phyloP scores from a whole-genome alignment of 2,888 invertebrate genomes.

The Eurois occulta region DNA sequence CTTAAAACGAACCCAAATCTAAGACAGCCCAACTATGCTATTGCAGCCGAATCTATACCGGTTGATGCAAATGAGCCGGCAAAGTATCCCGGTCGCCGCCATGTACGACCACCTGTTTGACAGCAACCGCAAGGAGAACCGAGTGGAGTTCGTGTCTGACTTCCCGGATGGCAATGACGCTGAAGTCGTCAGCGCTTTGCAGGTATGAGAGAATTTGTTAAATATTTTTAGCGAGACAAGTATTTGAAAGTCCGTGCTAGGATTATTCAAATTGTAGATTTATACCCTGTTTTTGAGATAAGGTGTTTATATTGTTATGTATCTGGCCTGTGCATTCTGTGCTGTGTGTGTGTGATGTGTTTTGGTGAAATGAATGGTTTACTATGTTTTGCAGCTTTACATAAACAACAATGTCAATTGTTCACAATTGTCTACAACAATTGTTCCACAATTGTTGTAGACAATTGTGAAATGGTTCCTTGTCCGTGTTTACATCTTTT shows the following conservation, averaged over 20 bases:
- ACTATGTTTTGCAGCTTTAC: background rate
- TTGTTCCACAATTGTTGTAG: too few relatives aligned
- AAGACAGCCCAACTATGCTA: background rate
- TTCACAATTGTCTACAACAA: too few relatives aligned
- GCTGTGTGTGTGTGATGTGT: too few relatives aligned
- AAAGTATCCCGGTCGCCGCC: constrained; percentile 94
- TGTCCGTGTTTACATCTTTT: background rate
- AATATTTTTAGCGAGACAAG: background rate
- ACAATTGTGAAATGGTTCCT: background rate
- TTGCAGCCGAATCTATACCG: constrained; percentile 96
- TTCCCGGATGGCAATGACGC: constrained; percentile 96
- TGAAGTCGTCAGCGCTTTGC: constrained; percentile 96
- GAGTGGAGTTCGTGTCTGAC: constrained; percentile 97
- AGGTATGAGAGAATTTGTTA: constrained; percentile 82
- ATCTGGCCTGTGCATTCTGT: background rate
- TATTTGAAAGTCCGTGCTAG: background rate
- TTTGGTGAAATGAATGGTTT: background rate
- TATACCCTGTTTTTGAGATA: background rate
- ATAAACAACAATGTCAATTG: too few relatives aligned
- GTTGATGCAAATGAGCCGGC: constrained; percentile 96
- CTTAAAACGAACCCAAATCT: background rate
- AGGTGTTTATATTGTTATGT: background rate
- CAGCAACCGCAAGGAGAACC: constrained; percentile 93
- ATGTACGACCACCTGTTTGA: constrained; percentile 96
- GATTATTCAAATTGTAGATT: background rate